These are phyloP conservation scores for Drosophila athabasca DNA, from an alignment of 1,140 invertebrate species.

Conservation along the genomic window DNA sequence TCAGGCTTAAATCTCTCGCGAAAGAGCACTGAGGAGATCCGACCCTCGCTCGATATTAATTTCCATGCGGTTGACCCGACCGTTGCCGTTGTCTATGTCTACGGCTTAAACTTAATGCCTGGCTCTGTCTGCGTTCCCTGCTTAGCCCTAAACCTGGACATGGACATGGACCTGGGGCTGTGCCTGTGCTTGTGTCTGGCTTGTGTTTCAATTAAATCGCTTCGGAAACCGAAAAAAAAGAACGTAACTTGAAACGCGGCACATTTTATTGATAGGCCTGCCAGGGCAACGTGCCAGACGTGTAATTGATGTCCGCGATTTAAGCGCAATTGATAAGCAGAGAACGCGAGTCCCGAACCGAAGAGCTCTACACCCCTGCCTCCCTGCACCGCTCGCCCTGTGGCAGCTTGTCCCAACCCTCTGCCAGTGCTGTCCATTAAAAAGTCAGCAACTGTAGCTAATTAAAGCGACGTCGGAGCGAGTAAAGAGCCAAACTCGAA, in stretches of 20 bases:
- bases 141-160: constrained; percentile 1
- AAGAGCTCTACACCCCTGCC: constrained; percentile 9
- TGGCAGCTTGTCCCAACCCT: background rate
- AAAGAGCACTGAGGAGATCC: constrained; percentile 27
- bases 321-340: constrained; percentile 75
- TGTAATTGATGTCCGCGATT: constrained; percentile 76
- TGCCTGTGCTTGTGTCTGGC: constrained; percentile 12
- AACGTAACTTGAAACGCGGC: constrained; percentile 67
- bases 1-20: constrained; percentile 26
- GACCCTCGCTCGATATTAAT: constrained; percentile 45
- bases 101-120: constrained; percentile 34
- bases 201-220: constrained; percentile 75
- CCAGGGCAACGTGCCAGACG: constrained; percentile 41
- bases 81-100: constrained; percentile 23
- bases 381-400: background rate
- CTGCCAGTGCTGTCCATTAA: constrained; percentile 61
- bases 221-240: constrained; percentile 42
- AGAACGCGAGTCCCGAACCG: constrained; percentile 25
- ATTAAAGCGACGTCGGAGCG: constrained; percentile 63
- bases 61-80: constrained; percentile 30
- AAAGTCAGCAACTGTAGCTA: constrained; percentile 79
- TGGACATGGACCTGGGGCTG: background rate
- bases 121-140: constrained; percentile 20
- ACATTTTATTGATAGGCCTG: constrained; percentile 68
- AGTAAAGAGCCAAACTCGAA: constrained; percentile 66